These are phyloP conservation scores for Saturnia japonica DNA, from an alignment of 2,888 invertebrate species.

Conservation along the genomic window DNA sequence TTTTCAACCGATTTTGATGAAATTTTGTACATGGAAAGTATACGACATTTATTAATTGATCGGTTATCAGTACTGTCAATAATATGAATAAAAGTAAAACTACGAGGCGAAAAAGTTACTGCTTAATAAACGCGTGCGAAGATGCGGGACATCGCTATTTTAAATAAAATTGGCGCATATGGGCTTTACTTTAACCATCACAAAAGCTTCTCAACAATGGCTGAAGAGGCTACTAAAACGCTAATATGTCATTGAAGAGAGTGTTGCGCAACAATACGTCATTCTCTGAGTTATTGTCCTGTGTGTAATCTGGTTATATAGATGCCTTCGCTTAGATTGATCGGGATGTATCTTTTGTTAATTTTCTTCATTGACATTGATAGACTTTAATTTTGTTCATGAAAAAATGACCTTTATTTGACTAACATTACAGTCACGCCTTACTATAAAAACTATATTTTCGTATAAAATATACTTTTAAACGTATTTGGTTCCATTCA, in stretches of 20 bases:
- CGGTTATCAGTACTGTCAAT: too few relatives aligned
- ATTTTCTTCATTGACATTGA: background rate
- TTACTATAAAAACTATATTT: background rate
- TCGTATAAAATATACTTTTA: background rate
- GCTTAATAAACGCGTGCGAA: too few relatives aligned
- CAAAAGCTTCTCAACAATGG: slow-evolving; percentile 51
- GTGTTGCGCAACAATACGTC: slow-evolving; percentile 67
- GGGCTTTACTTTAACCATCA: slow-evolving; percentile 37
- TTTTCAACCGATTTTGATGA: too few relatives aligned
- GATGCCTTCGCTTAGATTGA: slow-evolving; percentile 70
- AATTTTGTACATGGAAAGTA: background rate
- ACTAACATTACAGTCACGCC: background rate
- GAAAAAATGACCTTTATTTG: slow-evolving; percentile 9
- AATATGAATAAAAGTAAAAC: too few relatives aligned
- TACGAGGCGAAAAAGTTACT: too few relatives aligned
- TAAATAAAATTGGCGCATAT: slow-evolving; percentile 14
- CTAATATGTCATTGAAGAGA: slow-evolving; percentile 70
- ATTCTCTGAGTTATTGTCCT: slow-evolving; percentile 59
- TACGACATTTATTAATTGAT: background rate
- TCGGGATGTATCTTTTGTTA: slow-evolving; percentile 39
- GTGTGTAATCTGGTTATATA: slow-evolving; percentile 73
- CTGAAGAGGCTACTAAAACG: slow-evolving; percentile 59
- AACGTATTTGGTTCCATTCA: background rate
- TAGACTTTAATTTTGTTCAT: slow-evolving; percentile 16
- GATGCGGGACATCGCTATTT: too few relatives aligned